A percentile compares a stretch with the other conserved stretches of the same genome.
phyloP scores from a whole-genome alignment of 2,888 invertebrate species.

The Parnassius orleans region DNA sequence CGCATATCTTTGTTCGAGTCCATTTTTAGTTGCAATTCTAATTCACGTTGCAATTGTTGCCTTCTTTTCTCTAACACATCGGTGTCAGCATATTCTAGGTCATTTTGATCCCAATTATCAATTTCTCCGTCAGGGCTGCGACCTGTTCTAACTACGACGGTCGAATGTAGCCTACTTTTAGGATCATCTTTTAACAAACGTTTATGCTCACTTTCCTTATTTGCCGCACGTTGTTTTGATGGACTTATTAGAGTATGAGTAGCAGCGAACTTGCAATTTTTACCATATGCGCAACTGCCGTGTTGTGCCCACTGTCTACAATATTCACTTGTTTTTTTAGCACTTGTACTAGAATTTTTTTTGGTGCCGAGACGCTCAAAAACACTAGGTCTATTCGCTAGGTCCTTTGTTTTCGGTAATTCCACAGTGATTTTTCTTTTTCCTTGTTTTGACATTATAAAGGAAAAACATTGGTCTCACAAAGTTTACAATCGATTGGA shows the following conservation, averaged over 20 bases:
- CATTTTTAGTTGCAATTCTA: constrained; percentile 89
- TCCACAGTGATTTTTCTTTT: constrained; percentile 90
- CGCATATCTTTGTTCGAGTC: constrained; percentile 84
- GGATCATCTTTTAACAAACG: constrained; percentile 81
- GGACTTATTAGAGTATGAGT: constrained; percentile 89
- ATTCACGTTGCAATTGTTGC: constrained; percentile 87
- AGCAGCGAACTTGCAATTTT: constrained; percentile 87
- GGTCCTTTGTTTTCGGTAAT: constrained; percentile 85
- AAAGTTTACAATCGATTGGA: constrained; percentile 46
- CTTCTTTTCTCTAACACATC: constrained; percentile 88
- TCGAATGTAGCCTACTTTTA: constrained; percentile 83
- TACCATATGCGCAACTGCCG: constrained; percentile 89
- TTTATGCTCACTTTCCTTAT: constrained; percentile 82
- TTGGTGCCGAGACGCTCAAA: constrained; percentile 91
- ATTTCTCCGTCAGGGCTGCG: constrained; percentile 84
- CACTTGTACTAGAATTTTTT: constrained; percentile 78
- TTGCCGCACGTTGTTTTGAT: constrained; percentile 85
- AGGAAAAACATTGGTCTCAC: constrained; percentile 71
- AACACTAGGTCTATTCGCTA: constrained; percentile 87
- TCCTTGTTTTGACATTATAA: constrained; percentile 83
- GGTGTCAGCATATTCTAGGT: constrained; percentile 90
- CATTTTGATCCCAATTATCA: constrained; percentile 89
- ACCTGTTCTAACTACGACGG: constrained; percentile 81
- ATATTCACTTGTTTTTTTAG: constrained; percentile 83
- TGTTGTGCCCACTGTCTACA: constrained; percentile 89